Evolutionary conservation across 2,797 vertebrate genomes (phyloP).

Genomic region (Gymnocypris eckloni): DNA sequence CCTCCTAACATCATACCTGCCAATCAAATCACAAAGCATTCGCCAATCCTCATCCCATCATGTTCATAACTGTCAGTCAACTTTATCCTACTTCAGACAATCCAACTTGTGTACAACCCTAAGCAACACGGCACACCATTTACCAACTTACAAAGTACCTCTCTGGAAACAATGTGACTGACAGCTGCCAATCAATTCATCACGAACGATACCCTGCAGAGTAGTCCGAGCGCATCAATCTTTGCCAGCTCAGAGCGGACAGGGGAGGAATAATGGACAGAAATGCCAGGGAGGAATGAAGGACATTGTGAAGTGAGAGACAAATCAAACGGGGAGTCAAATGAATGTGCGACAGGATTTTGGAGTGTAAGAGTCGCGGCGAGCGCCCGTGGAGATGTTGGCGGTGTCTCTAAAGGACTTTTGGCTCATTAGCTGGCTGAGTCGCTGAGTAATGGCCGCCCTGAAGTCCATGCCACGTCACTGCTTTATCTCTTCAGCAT

Average conservation of each 20-base stretch:
- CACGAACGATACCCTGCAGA: background rate
- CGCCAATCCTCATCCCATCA: background rate
- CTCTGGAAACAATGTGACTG: background rate
- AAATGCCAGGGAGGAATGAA: slow-evolving; percentile 8
- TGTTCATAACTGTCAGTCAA: slow-evolving; percentile 14
- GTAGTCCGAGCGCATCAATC: background rate
- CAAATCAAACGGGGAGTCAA: background rate
- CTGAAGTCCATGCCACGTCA: slow-evolving; percentile 1
- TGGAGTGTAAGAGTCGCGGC: background rate
- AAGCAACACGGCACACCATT: background rate
- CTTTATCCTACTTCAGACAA: background rate
- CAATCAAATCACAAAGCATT: background rate
- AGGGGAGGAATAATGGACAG: slow-evolving; percentile 5
- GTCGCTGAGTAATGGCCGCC: slow-evolving; percentile 20
- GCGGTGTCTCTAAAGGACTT: slow-evolving; percentile 43
- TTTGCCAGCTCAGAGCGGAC: background rate
- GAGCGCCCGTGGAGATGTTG: background rate
- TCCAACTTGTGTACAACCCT: background rate
- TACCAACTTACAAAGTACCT: background rate
- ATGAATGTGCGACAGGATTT: background rate
- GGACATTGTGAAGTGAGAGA: slow-evolving; percentile 9
- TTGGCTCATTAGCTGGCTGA: slow-evolving; percentile 48
- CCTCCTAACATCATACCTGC: slow-evolving; percentile 98
- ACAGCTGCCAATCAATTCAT: slow-evolving; percentile 22
- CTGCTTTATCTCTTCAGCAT: background rate